A percentile compares a stretch with the other conserved stretches of the same genome.
Evolutionary conservation across 2,113 vertebrate genomes (phyloP).

Genomic region (Dromiciops gliroides): DNA sequence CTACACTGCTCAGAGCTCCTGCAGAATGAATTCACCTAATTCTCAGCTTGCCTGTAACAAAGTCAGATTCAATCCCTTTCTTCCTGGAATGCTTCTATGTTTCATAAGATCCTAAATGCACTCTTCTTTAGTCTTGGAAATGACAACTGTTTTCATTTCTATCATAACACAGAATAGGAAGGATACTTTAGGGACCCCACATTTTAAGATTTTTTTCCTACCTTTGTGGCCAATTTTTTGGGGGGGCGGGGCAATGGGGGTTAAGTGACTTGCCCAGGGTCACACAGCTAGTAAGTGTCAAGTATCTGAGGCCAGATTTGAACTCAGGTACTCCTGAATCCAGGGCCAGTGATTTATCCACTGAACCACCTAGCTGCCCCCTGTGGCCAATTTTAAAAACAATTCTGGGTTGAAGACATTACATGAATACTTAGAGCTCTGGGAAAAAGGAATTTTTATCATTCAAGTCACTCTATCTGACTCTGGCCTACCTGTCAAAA

Average conservation of each 20-base stretch:
- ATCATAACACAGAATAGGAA: background rate
- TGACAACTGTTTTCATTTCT: conserved; percentile 1
- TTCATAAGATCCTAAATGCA: background rate
- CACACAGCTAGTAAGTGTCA: too few species aligned
- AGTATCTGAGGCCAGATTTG: too few species aligned
- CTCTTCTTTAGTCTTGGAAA: background rate
- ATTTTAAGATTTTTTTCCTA: conserved; percentile 8
- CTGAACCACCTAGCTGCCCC: too few species aligned
- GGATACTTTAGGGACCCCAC: background rate
- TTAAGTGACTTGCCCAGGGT: too few species aligned
- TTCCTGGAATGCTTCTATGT: background rate
- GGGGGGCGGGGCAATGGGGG: too few species aligned
- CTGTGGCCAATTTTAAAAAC: background rate
- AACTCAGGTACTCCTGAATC: too few species aligned
- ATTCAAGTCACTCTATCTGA: background rate
- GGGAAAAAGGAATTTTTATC: background rate
- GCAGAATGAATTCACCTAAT: background rate
- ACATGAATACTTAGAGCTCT: background rate
- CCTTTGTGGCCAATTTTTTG: background rate
- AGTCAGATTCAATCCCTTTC: background rate
- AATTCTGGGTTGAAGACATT: conserved; percentile 1
- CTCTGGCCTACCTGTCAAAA: background rate
- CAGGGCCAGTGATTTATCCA: too few species aligned
- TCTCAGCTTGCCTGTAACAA: background rate
- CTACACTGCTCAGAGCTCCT: background rate